Base-by-base conservation (phyloP, 1,140 invertebrate genomes). In the Stenopsyche tienmushanensis region DNA sequence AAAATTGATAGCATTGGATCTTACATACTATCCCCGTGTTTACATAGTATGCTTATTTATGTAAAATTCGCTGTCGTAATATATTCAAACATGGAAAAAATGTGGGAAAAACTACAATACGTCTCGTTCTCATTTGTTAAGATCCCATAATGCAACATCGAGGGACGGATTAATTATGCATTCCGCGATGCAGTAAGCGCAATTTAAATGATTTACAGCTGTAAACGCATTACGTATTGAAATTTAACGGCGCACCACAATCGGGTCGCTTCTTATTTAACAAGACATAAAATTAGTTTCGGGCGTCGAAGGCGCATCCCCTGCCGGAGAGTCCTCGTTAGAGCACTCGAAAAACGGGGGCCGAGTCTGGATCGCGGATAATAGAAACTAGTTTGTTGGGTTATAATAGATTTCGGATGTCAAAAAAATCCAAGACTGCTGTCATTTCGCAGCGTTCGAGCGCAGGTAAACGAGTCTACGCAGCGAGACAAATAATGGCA, bases 221-320 rank as follows among this genome's bases (percentile, higher is more conserved):
- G 34, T 39, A 39, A 39, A 39, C n/a, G n/a, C n/a, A n/a, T n/a
- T n/a, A n/a, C n/a, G n/a, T n/a, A n/a, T n/a, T n/a, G 13, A 42
- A 13, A 42, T 42, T 42, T 50, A 54, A 26, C 52, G 52, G 25
- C 3, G 52, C 23, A 25, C 18, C 18, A 54, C 23, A 25, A 54
- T 21, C 29, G 7, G 44, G 44, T 47, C 10, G 20, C 26, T 25
- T 54, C 3, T n/a, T 13, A 25, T 54, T 67, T 67, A 67, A 67
- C 53, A 67, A 64, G 66, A 67, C 60, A 67, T 67, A 67, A 63
- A 67, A 67, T 67, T 67, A 67, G 60, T 34, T 59, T 59, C 21
- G 66, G 39, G 60, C 45, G 52, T 26, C 29, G 53, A 10, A 49
- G 18, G 23, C 15, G 25, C 29, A 39, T 64, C 62, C 52, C 52